Evolutionary conservation across 2,888 invertebrate genomes (phyloP).

Genomic region (Lomographa bimaculata): DNA sequence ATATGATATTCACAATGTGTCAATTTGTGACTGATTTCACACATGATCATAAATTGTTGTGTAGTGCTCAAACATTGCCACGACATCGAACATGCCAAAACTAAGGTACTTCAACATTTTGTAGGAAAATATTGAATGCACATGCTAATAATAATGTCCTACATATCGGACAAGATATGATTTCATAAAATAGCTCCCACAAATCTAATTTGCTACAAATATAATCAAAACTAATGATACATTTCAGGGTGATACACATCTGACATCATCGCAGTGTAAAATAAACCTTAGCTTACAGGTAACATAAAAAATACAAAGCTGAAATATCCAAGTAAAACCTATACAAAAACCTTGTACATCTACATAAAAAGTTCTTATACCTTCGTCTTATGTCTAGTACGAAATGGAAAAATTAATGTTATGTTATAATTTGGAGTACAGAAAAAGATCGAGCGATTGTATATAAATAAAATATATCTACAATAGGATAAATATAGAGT

Average conservation of each 20-base stretch:
- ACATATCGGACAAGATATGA: neutral
- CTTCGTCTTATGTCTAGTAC: conserved; percentile 7
- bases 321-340: conserved; percentile 9
- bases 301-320: conserved; percentile 7
- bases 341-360: conserved; percentile 2
- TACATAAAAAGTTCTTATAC: neutral
- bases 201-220: conserved; percentile 1
- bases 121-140: conserved; percentile 3
- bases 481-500: conserved; percentile 23
- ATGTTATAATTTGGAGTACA: conserved; percentile 2
- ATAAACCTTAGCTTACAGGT: conserved; percentile 2
- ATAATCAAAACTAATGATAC: no score
- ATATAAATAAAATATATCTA: conserved; percentile 18
- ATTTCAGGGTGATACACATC: no score
- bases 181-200: neutral
- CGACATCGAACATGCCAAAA: conserved; percentile 26
- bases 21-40: neutral
- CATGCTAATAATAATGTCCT: conserved; percentile 8
- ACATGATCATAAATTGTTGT: conserved; percentile 6
- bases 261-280: neutral
- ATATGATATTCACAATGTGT: conserved; percentile 1
- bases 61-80: conserved; percentile 2
- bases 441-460: conserved; percentile 14
- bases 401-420: conserved; percentile 12
- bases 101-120: neutral